Evolutionary conservation across 2,113 vertebrate genomes (phyloP), one percentile per base, ranked within the genome.

Genomic region (Rhinolophus sinicus): DNA sequence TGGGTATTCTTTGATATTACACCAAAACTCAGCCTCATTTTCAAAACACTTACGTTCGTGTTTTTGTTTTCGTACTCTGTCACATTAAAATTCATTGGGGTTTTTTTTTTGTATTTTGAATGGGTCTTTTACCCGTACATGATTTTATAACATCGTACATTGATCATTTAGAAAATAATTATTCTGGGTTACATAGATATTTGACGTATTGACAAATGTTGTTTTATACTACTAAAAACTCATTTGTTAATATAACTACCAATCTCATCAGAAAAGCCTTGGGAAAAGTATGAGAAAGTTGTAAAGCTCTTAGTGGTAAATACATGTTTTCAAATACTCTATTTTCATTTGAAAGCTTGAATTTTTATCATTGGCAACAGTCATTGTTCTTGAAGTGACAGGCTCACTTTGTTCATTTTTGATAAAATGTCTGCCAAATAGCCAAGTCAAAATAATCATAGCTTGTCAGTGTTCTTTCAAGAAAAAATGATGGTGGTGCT

Each of bases 91-190:
- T 85, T 73, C 6, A 65, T 65, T 92, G 70, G 40, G 5, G 1
- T 44, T 6, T 40, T 40, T 89, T 22, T 78, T 28, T 96, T 89
- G 0, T 65, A 58, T 22, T 94, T 92, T 35, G n/a, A 91, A n/a
- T 70, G 26, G 38, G 24, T 73, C 44, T 83, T 88, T 70, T 76
- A 67, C 47, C 47, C 30, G 28, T 60, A 15, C 14, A 6, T 75
- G 1, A 81, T 86, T 93, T 80, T 72, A 80, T n/a, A 91, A 24
- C 30, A 54, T 8, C 9, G 10, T 69, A 9, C 12, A 44, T n/a
- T 94, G 35, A 54, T 88, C 26, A 64, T 94, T 93, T 96, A 35
- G 44, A 92, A 96, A 88, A 56, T 54, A 84, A 69, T 90, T 86
- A 3, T 84, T 73, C 60, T 62, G 18, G 14, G 30, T 69, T 96